Evolutionary conservation across 2,797 vertebrate genomes (phyloP).

Genomic region (Cyprinodon diabolis): DNA sequence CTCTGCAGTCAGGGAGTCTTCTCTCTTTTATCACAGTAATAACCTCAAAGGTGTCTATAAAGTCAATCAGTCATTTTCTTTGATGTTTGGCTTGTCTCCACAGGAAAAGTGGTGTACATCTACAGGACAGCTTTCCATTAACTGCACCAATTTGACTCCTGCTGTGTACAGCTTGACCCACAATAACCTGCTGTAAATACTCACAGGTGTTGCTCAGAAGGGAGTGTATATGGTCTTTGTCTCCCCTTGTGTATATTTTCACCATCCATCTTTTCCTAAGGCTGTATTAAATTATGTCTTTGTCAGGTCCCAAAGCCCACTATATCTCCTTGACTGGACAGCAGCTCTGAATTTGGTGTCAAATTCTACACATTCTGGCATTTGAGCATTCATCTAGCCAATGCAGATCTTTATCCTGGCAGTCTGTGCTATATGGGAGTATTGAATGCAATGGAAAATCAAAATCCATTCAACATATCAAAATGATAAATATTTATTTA

Average conservation of each 20-base stretch:
- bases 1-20: slow-evolving; percentile 29
- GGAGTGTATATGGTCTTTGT: slow-evolving; percentile 38
- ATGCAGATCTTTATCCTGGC: slow-evolving; percentile 73
- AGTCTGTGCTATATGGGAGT: slow-evolving; percentile 63
- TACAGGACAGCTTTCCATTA: slow-evolving; percentile 59
- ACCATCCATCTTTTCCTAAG: slow-evolving; percentile 63
- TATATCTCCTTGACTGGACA: slow-evolving; percentile 78
- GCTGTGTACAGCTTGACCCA: slow-evolving; percentile 63
- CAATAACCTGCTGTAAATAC: slow-evolving; percentile 69
- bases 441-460: slow-evolving; percentile 68
- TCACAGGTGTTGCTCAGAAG: slow-evolving; percentile 52
- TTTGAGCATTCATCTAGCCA: slow-evolving; percentile 69
- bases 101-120: slow-evolving; percentile 38
- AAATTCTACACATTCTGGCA: slow-evolving; percentile 79
- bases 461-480: slow-evolving; percentile 61
- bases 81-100: slow-evolving; percentile 54
- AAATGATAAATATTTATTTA: slow-evolving; percentile 47
- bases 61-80: slow-evolving; percentile 62
- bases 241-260: slow-evolving; percentile 51
- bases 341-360: slow-evolving; percentile 77
- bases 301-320: slow-evolving; percentile 82
- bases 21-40: slow-evolving; percentile 48
- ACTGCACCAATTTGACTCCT: slow-evolving; percentile 66
- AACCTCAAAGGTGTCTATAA: slow-evolving; percentile 56
- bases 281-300: slow-evolving; percentile 84